Evolutionary conservation across 2,113 vertebrate genomes (phyloP).

Genomic region (Sebastes fasciatus): DNA sequence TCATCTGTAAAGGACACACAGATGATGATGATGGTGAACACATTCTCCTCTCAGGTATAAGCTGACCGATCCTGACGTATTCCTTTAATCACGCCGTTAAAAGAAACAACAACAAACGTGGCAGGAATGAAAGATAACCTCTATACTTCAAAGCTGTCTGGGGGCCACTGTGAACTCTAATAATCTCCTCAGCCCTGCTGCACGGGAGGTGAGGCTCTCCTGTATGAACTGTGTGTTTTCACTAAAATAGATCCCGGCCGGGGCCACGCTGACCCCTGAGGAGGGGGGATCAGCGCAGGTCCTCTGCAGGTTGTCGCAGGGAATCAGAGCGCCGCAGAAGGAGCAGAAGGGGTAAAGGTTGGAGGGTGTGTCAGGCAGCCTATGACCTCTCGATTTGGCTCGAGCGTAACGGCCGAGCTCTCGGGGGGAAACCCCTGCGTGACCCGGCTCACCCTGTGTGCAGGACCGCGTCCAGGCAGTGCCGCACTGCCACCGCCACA

Average conservation of each 20-base stretch:
- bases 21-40: not conserved
- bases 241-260: constrained; percentile 67
- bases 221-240: constrained; percentile 71
- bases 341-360: constrained; percentile 65
- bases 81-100: constrained; percentile 45
- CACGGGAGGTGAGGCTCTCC: constrained; percentile 50
- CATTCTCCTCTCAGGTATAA: not conserved
- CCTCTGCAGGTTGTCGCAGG: constrained; percentile 70
- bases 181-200: constrained; percentile 47
- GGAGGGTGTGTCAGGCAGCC: constrained; percentile 68
- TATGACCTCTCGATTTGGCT: constrained; percentile 74
- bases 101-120: constrained; percentile 61
- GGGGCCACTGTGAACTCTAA: constrained; percentile 35
- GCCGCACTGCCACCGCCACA: not conserved
- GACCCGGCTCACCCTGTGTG: constrained; percentile 56
- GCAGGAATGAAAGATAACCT: constrained; percentile 57
- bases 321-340: constrained; percentile 47
- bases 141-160: constrained; percentile 68
- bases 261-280: constrained; percentile 63
- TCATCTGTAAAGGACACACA: not conserved
- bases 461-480: constrained; percentile 32
- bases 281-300: constrained; percentile 47
- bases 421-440: constrained; percentile 49
- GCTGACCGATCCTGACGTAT: constrained; percentile 1
- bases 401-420: constrained; percentile 56